phyloP scores from a whole-genome alignment of 2,888 invertebrate genomes.

The Adela reaumurella region DNA sequence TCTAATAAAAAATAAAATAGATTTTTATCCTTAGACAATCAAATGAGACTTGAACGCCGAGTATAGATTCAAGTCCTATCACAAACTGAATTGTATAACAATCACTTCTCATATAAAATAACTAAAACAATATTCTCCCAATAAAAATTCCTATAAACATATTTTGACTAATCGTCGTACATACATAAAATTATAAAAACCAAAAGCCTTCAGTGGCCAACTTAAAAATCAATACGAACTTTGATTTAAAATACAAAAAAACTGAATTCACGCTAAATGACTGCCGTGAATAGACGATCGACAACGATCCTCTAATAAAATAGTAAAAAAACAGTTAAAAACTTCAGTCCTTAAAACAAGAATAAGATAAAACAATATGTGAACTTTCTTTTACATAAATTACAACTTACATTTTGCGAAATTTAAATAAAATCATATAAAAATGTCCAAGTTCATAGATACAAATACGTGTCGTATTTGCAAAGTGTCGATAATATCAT shows the following conservation, averaged over 20 bases:
- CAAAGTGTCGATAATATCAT: too few species aligned
- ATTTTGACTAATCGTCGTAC: too few species aligned
- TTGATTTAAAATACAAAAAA: too few species aligned
- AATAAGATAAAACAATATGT: too few species aligned
- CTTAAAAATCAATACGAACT: neutral
- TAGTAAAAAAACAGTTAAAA: too few species aligned
- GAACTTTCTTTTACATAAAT: conserved; percentile 11
- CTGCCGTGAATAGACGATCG: too few species aligned
- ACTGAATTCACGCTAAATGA: too few species aligned
- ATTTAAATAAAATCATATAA: conserved; percentile 4
- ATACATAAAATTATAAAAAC: neutral
- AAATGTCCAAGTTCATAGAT: conserved; percentile 5
- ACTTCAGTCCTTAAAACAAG: too few species aligned
- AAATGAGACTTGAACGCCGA: neutral
- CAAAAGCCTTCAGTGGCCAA: neutral
- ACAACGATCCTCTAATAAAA: too few species aligned
- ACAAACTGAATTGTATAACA: neutral
- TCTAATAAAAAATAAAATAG: neutral
- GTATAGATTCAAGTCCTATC: neutral
- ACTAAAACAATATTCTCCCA: neutral
- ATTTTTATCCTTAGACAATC: neutral
- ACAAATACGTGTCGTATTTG: too few species aligned
- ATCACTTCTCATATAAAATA: neutral
- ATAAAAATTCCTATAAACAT: too few species aligned
- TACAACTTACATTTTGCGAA: conserved; percentile 3